These are phyloP conservation scores for Talpa occidentalis DNA, from an alignment of 2,113 vertebrate genomes.

Conservation along the genomic window DNA sequence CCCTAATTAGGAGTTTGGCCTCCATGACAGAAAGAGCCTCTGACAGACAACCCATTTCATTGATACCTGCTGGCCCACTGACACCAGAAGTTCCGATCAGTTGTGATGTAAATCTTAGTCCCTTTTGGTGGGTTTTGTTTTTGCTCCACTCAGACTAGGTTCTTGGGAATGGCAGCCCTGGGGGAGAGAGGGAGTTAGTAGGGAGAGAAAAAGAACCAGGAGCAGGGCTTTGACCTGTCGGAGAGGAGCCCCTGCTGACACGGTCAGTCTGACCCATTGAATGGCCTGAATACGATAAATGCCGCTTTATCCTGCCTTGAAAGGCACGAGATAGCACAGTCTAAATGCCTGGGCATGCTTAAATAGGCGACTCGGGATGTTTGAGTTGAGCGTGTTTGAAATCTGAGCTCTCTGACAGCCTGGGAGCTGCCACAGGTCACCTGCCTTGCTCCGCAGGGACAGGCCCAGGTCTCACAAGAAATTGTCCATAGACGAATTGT, in stretches of 20 bases:
- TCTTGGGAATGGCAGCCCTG: constrained; percentile 67
- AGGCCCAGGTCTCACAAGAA: constrained; percentile 88
- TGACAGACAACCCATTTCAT: background rate
- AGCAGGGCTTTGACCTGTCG: constrained; percentile 84
- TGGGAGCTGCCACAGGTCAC: constrained; percentile 94
- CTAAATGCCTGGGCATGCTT: constrained; percentile 93
- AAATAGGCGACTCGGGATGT: constrained; percentile 90
- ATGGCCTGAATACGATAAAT: constrained; percentile 95
- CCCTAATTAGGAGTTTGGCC: constrained; percentile 46
- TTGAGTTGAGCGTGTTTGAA: constrained; percentile 92
- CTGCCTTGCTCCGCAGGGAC: constrained; percentile 87
- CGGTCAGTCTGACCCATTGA: constrained; percentile 93
- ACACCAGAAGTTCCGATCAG: background rate
- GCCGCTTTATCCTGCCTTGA: constrained; percentile 92
- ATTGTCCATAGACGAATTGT: constrained; percentile 88
- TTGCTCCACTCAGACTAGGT: constrained; percentile 51
- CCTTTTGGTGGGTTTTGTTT: constrained; percentile 11
- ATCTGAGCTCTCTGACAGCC: constrained; percentile 89
- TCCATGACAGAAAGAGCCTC: background rate
- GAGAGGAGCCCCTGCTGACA: constrained; percentile 90
- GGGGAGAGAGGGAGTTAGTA: constrained; percentile 49
- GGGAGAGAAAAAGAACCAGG: constrained; percentile 81
- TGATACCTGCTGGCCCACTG: constrained; percentile 19
- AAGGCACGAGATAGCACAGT: constrained; percentile 91
- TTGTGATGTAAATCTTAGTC: constrained; percentile 46